Evolutionary conservation across 2,888 invertebrate genomes (phyloP).

Genomic region (Drosophila pseudotakahashii): DNA sequence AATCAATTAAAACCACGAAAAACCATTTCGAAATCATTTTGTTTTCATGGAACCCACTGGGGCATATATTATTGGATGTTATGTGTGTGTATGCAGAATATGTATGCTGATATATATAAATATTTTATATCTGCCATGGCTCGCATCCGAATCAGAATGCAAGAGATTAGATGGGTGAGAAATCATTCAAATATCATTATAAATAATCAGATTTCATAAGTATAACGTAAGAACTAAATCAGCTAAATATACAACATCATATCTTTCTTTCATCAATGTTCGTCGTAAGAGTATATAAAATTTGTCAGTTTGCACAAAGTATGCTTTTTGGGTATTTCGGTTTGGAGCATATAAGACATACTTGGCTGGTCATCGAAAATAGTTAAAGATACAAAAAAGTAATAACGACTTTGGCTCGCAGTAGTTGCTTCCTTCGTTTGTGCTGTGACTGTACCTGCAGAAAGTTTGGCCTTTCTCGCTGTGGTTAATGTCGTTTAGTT

Average conservation of each 20-base stretch:
- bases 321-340: slow-evolving; percentile 27
- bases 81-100: slow-evolving; percentile 57
- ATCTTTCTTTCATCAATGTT: slow-evolving; percentile 30
- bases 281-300: slow-evolving; percentile 33
- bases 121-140: slow-evolving; percentile 38
- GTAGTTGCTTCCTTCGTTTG: slow-evolving; percentile 28
- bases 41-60: slow-evolving; percentile 79
- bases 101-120: slow-evolving; percentile 35
- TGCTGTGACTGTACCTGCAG: slow-evolving; percentile 31
- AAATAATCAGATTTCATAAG: slow-evolving; percentile 68
- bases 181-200: slow-evolving; percentile 49
- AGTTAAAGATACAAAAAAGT: slow-evolving; percentile 21
- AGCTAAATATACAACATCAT: slow-evolving; percentile 68
- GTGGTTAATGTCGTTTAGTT: slow-evolving; percentile 29
- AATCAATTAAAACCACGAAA: slow-evolving; percentile 53
- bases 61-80: slow-evolving; percentile 79
- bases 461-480: slow-evolving; percentile 18
- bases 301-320: slow-evolving; percentile 16
- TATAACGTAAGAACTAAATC: slow-evolving; percentile 69
- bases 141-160: slow-evolving; percentile 55
- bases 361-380: slow-evolving; percentile 36
- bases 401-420: slow-evolving; percentile 42
- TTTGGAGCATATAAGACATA: slow-evolving; percentile 44
- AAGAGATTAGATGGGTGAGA: slow-evolving; percentile 42
- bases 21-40: slow-evolving; percentile 54